Evolutionary conservation across 2,797 vertebrate species (phyloP).

Genomic region (Gobio occitaniae): DNA sequence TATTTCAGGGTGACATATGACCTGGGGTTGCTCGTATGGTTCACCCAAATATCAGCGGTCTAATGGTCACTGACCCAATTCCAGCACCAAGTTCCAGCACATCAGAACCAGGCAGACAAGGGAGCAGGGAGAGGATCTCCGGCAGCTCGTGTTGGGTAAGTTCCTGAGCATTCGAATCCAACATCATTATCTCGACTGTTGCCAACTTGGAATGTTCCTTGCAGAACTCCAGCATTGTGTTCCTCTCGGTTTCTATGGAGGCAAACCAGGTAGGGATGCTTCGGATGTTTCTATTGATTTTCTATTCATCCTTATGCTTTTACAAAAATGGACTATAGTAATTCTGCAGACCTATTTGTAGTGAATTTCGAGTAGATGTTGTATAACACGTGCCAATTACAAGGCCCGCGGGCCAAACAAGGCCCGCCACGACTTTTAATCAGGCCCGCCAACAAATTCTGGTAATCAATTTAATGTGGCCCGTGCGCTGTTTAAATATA

Average conservation of each 20-base stretch:
- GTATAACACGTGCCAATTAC: no score
- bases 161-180: conserved; percentile 80
- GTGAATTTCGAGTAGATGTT: not conserved
- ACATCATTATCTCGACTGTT: conserved; percentile 87
- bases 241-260: conserved; percentile 57
- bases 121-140: conserved; percentile 82
- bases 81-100: conserved; percentile 86
- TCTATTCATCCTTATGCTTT: conserved; percentile 23
- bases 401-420: no score
- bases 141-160: conserved; percentile 80
- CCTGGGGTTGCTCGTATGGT: not conserved
- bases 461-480: no score
- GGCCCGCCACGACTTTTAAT: no score
- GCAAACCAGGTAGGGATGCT: not conserved
- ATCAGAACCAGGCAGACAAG: conserved; percentile 67
- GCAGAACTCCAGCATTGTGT: conserved; percentile 83
- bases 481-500: no score
- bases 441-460: no score
- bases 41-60: not conserved
- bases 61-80: conserved; percentile 79
- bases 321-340: not conserved
- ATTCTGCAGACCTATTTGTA: not conserved
- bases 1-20: not conserved
- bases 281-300: not conserved
- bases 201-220: conserved; percentile 79